Base-by-base conservation (phyloP, 1,140 invertebrate species). In the Venustaconcha ellipsiformis region DNA sequence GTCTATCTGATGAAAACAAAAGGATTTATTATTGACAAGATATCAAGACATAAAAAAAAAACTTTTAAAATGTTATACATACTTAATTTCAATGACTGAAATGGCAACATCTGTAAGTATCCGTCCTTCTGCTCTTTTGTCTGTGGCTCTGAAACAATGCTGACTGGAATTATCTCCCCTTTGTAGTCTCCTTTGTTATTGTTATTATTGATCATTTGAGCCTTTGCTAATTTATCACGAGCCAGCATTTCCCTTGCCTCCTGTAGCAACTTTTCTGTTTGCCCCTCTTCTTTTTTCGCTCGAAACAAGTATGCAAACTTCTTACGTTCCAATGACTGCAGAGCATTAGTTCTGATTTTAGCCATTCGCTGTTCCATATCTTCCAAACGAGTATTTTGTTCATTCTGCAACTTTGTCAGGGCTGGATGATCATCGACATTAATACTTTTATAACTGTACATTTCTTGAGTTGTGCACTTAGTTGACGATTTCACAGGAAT, bases 91-190 rank as follows among this genome's bases (percentile, higher is more conserved):
- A 48, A 48, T 48, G 37, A 48, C 37, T 48, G 37, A 48, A 48
- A 48, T 48, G 37, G 37, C 37, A 48, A 48, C 37, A 48, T 48
- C 37, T 48, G 37, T 8, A 48, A 11, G 37, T 48, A 48, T 48
- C 37, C 37, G 11, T 48, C 37, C 37, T 48, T 48, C 37, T 48
- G 37, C 6, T 8, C 37, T 48, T 48, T 48, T 48, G 72, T 66
- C 70, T 60, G 66, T 48, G 64, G 68, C 30, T 72, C 76, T 26
- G 71, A 72, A 57, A 84, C 60, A 71, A 84, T 79, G 56, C 78
- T 66, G 5, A 84, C 83, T 67, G 83, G 83, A 72, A 84, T 83
- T 72, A 84, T 82, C 67, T 84, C 83, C 72, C 83, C 83, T 82
- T 74, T 65, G 66, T 84, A 82, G 23, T 75, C 75, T 12, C 73